These are phyloP conservation scores for Tipula helvola DNA, from an alignment of 2,888 invertebrate species.

Conservation along the genomic window DNA sequence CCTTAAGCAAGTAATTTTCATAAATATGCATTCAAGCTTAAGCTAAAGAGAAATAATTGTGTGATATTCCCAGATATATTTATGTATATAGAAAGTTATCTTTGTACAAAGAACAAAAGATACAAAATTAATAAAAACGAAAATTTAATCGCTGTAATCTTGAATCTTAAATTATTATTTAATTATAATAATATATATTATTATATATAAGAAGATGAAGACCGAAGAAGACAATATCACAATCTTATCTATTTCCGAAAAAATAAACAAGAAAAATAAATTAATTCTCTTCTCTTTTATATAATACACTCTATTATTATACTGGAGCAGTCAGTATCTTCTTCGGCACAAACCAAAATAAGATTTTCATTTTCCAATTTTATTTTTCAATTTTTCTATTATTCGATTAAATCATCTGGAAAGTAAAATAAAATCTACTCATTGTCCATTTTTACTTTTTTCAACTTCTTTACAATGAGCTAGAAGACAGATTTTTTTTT, in stretches of 20 bases:
- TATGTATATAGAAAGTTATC: not conserved
- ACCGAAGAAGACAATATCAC: not conserved
- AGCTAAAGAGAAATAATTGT: not conserved
- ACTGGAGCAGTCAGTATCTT: not conserved
- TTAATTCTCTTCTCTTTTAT: not conserved
- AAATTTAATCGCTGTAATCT: not conserved
- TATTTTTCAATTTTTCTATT: not conserved
- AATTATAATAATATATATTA: not conserved
- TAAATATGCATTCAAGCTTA: not conserved
- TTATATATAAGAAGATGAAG: not conserved
- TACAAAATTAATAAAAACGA: not conserved
- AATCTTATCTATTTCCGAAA: not conserved
- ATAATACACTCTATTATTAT: not conserved
- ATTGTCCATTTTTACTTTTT: not conserved
- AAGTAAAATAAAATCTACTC: not conserved
- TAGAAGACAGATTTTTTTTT: not conserved
- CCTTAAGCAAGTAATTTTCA: not conserved
- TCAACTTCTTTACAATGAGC: not conserved
- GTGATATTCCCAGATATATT: not conserved
- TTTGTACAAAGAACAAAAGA: not conserved
- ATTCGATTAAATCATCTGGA: slow-evolving; percentile 4
- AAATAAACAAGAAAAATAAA: not conserved
- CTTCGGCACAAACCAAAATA: not conserved
- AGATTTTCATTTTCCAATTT: not conserved
- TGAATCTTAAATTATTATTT: not conserved